Evolutionary conservation across 2,113 vertebrate genomes (phyloP).

Genomic region (Orthonyx spaldingii): DNA sequence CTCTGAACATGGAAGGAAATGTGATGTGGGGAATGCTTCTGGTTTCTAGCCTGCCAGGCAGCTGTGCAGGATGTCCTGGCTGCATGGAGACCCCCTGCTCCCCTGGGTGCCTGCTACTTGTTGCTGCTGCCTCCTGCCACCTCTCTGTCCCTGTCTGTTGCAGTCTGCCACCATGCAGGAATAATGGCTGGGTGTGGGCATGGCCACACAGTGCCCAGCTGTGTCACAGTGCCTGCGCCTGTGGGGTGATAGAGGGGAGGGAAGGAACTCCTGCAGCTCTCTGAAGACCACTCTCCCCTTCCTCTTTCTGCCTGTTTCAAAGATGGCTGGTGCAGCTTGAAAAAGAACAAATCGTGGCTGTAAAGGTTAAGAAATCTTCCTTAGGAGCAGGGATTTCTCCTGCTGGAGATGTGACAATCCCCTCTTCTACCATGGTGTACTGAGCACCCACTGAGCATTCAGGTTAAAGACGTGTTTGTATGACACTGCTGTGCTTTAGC

Average conservation of each 20-base stretch:
- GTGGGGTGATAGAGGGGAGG: neutral
- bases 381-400: neutral
- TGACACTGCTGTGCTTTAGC: neutral
- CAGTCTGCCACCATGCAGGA: neutral
- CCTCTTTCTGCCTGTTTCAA: neutral
- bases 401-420: neutral
- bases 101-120: neutral
- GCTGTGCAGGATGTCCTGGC: fast-evolving
- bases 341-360: neutral
- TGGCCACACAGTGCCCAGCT: neutral
- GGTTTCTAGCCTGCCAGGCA: neutral
- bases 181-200: fast-evolving
- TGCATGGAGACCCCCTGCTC: fast-evolving
- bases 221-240: fast-evolving
- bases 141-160: neutral
- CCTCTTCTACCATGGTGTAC: neutral
- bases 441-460: neutral
- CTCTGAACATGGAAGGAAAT: neutral
- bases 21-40: neutral
- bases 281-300: neutral
- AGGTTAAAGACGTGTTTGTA: neutral
- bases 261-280: neutral
- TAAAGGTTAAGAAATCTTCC: neutral
- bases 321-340: neutral
- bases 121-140: neutral